Percentiles rank a stretch among this genome's conserved stretches.
Evolutionary conservation across 2,797 vertebrate species (phyloP).

Genomic region (Cossypha heuglini): DNA sequence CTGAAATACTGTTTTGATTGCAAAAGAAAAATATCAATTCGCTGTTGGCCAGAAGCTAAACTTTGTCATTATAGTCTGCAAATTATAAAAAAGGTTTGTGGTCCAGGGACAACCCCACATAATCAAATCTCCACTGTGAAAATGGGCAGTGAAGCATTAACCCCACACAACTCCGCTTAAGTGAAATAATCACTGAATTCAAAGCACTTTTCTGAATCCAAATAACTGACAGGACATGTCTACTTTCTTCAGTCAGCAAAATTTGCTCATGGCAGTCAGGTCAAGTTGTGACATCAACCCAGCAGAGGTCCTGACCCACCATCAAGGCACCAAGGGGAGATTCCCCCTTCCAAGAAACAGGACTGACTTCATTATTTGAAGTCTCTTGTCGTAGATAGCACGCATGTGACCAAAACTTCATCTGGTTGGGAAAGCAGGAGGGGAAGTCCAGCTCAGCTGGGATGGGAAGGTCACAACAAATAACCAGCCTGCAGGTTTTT

Average conservation of each 20-base stretch:
- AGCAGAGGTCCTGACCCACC: background rate
- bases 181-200: background rate
- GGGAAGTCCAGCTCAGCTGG: background rate
- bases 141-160: background rate
- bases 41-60: background rate
- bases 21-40: background rate
- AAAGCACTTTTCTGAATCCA: background rate
- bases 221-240: accelerated
- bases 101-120: background rate
- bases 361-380: background rate
- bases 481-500: background rate
- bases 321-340: background rate
- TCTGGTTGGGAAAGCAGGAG: background rate
- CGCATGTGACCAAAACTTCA: accelerated
- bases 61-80: background rate
- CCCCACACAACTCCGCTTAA: background rate
- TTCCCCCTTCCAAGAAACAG: background rate
- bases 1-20: background rate
- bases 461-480: background rate
- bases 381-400: background rate
- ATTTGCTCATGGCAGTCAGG: background rate
- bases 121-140: background rate
- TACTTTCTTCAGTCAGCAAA: background rate
- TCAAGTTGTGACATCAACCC: background rate
- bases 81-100: background rate